phyloP scores from a whole-genome alignment of 2,888 invertebrate genomes.

The Brenthis hecate region DNA sequence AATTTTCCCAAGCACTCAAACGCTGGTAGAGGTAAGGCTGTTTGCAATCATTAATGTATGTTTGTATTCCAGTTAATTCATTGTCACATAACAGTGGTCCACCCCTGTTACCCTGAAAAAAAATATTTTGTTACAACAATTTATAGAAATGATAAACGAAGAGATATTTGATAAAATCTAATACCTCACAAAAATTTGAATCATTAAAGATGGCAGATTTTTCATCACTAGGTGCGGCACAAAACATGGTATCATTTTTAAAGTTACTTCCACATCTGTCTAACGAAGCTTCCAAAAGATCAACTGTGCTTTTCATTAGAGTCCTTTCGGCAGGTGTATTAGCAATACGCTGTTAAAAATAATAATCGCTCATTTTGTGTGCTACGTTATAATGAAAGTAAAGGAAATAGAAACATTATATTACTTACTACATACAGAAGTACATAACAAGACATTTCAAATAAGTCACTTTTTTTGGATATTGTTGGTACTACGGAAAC shows the following conservation, averaged over 20 bases:
- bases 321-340: slow-evolving; percentile 54
- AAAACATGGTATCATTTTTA: slow-evolving; percentile 56
- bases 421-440: slow-evolving; percentile 63
- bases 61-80: slow-evolving; percentile 64
- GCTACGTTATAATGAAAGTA: background rate
- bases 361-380: background rate
- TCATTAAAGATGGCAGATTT: slow-evolving; percentile 48
- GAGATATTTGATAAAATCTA: background rate
- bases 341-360: slow-evolving; percentile 45
- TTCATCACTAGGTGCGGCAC: slow-evolving; percentile 55
- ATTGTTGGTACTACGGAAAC: slow-evolving; percentile 50
- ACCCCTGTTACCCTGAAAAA: slow-evolving; percentile 66
- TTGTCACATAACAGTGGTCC: slow-evolving; percentile 69
- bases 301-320: slow-evolving; percentile 57
- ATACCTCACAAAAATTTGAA: slow-evolving; percentile 60
- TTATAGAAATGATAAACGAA: background rate
- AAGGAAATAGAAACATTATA: slow-evolving; percentile 6
- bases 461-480: slow-evolving; percentile 40
- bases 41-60: slow-evolving; percentile 65
- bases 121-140: background rate
- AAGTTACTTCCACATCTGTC: slow-evolving; percentile 60
- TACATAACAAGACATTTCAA: slow-evolving; percentile 57
- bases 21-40: slow-evolving; percentile 67
- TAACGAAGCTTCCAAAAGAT: slow-evolving; percentile 50
- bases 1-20: slow-evolving; percentile 59